Evolutionary conservation across 2,113 vertebrate genomes (phyloP), one percentile per base, ranked within the genome.

Genomic region (Entomyzon cyanotis): DNA sequence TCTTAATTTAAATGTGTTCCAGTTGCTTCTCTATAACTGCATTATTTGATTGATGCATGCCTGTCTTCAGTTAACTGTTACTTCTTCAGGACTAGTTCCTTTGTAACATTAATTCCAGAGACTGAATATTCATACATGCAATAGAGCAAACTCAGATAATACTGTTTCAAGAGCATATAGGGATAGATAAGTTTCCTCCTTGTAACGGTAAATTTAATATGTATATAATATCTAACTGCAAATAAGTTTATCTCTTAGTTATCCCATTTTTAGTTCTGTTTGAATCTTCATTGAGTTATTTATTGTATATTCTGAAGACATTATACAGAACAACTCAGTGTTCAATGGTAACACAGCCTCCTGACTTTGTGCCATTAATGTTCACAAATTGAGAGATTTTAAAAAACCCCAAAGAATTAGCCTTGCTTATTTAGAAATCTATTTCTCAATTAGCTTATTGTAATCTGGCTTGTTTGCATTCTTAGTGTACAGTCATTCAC

Each of bases 11-110:
- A 46, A 35, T 59, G 19, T 82, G n/a, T 69, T 78, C 9, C 1
- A 2, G 35, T 56, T 1, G 0, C 35, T 37, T 77, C 27, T 64
- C 1, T 50, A 0, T 33, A 78, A 24, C n/a, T 65, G 27, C 27
- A 9, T 39, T 47, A 6, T 56, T 60, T 60, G 55, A 31, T 44
- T 55, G 58, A 39, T 41, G 41, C 4, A 2, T 52, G 37, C 18
- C 27, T 56, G 11, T 60, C 20, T 64, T 73, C 50, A 28, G 14
- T 27, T 67, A 50, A 24, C 10, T 89, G 1, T 46, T 33, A 33
- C 5, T 52, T 70, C 35, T 77, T 76, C n/a, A 65, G 62, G 18
- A 31, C 46, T 42, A 42, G 4, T 22, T 78, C 47, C 16, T 75
- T 44, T 75, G 16, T 49, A 27, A 56, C 28, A 65, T 70, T 3